phyloP scores from a whole-genome alignment of 2,797 vertebrate genomes.

The Thalassophryne amazonica region DNA sequence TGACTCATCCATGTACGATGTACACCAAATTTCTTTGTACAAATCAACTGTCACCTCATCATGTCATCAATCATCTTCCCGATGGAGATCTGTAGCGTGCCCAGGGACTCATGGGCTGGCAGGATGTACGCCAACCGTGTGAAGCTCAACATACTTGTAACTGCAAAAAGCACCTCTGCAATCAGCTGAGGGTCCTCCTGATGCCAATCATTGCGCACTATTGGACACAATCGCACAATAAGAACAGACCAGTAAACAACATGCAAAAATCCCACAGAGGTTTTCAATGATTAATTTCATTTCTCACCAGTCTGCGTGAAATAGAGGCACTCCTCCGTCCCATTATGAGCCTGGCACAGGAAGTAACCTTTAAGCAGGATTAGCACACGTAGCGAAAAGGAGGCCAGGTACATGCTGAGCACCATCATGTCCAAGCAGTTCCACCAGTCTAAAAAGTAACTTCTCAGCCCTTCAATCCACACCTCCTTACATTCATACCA shows the following conservation, averaged over 20 bases:
- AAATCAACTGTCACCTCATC: constrained; percentile 86
- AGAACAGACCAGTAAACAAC: background rate
- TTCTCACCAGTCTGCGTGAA: constrained; percentile 83
- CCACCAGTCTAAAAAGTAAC: constrained; percentile 91
- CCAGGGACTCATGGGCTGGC: constrained; percentile 89
- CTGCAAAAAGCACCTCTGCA: constrained; percentile 87
- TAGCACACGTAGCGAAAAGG: constrained; percentile 83
- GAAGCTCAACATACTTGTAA: constrained; percentile 94
- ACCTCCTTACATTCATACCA: constrained; percentile 95
- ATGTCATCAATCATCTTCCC: constrained; percentile 94
- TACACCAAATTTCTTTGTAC: too few relatives aligned
- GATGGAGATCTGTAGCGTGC: constrained; percentile 91
- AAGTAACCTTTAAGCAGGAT: constrained; percentile 81
- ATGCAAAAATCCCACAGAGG: background rate
- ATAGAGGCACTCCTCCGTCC: constrained; percentile 73
- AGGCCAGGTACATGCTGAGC: constrained; percentile 89
- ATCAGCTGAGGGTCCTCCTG: constrained; percentile 88
- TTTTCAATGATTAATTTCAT: background rate
- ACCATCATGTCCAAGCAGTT: constrained; percentile 90
- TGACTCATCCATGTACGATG: too few relatives aligned
- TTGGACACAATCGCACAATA: background rate
- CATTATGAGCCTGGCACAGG: constrained; percentile 61
- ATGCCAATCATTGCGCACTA: constrained; percentile 79
- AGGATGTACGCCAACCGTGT: constrained; percentile 90
- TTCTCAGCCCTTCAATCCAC: constrained; percentile 88